Evolutionary conservation across 1,140 invertebrate species (phyloP).

Genomic region (Bombus confusus): DNA sequence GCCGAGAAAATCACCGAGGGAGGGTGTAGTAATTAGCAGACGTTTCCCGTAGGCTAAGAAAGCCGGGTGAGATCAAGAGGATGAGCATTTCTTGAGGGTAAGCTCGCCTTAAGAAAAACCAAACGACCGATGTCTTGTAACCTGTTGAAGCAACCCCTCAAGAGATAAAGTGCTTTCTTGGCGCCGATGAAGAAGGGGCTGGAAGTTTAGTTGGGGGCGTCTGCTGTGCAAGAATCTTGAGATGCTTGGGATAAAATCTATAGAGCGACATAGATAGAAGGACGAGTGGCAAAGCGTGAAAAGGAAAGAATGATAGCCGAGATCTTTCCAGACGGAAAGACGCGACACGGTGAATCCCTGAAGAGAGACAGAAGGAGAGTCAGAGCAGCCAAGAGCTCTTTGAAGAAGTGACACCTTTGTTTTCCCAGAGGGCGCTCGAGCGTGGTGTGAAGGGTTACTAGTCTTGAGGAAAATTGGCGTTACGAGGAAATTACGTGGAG

Average conservation of each 20-base stretch:
- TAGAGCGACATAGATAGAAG: conserved; percentile 33
- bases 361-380: conserved; percentile 41
- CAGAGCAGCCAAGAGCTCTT: conserved; percentile 62
- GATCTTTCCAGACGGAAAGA: conserved; percentile 63
- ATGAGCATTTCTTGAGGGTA: conserved; percentile 22
- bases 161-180: conserved; percentile 79
- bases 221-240: conserved; percentile 47
- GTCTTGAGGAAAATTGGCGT: conserved; percentile 69
- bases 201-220: conserved; percentile 22
- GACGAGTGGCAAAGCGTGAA: conserved; percentile 23
- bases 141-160: conserved; percentile 75
- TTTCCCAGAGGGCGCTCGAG: conserved; percentile 72
- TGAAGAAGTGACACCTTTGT: conserved; percentile 76
- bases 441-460: conserved; percentile 58
- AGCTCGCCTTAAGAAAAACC: conserved; percentile 53
- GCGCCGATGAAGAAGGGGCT: conserved; percentile 38
- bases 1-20: conserved; percentile 12
- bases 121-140: conserved; percentile 64
- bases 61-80: conserved; percentile 3
- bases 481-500: conserved; percentile 69
- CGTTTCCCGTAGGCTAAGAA: conserved; percentile 38
- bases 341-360: conserved; percentile 50
- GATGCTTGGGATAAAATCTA: conserved; percentile 56
- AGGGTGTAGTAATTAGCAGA: conserved; percentile 31
- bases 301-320: conserved; percentile 50